Percentiles rank a stretch among this genome's conserved stretches.
Conservation (phyloP, 2,888 invertebrate species). For the Ptilodon capucinus region DNA sequence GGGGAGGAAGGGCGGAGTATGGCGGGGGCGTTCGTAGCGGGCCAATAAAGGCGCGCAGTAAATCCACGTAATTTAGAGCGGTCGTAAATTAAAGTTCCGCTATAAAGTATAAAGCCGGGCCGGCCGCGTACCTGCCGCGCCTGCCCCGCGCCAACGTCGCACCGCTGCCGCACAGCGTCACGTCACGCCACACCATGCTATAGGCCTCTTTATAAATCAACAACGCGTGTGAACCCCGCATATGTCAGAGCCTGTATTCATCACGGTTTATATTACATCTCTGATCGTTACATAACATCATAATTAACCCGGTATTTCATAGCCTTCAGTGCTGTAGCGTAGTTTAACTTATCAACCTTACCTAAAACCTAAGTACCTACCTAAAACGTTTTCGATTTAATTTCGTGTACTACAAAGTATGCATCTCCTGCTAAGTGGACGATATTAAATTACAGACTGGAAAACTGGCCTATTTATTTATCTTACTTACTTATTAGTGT, state of each 20-base stretch:
- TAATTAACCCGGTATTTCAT: not conserved
- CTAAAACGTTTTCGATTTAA: too few relatives aligned
- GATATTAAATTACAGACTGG: too few relatives aligned
- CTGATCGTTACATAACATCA: not conserved
- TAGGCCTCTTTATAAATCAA: conserved; percentile 44
- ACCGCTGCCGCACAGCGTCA: conserved; percentile 29
- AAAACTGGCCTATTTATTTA: too few relatives aligned
- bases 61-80: conserved; percentile 82
- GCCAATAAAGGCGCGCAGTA: conserved; percentile 81
- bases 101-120: conserved; percentile 76
- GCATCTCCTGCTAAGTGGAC: too few relatives aligned
- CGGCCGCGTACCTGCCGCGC: conserved; percentile 71
- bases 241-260: conserved; percentile 35
- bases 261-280: not conserved
- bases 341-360: too few relatives aligned
- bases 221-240: conserved; percentile 59
- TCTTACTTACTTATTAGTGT: too few relatives aligned
- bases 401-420: too few relatives aligned
- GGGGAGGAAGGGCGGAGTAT: conserved; percentile 51
- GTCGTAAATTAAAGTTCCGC: conserved; percentile 80
- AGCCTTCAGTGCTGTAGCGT: not conserved
- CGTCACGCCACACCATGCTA: conserved; percentile 60
- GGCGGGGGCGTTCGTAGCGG: conserved; percentile 63
- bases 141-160: conserved; percentile 47
- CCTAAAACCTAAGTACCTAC: too few relatives aligned